A percentile compares a stretch with the other conserved stretches of the same genome.
These are phyloP conservation scores for Machimus rusticus DNA, from an alignment of 2,888 invertebrate species.

Conservation along the genomic window DNA sequence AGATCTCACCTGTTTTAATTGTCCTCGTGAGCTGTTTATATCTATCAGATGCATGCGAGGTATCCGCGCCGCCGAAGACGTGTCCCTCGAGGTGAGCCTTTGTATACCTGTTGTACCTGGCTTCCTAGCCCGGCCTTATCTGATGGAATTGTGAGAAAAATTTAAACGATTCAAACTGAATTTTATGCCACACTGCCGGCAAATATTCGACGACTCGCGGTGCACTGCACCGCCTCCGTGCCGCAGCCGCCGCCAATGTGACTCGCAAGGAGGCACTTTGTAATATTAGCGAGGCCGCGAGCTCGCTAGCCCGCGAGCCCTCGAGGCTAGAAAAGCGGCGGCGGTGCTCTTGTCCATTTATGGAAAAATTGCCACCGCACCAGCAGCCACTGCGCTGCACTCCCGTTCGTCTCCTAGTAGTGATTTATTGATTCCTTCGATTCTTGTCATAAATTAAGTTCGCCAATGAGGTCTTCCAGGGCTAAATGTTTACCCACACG, in stretches of 20 bases:
- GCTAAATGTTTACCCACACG: constrained; percentile 18
- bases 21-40: constrained; percentile 39
- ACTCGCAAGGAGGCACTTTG: not conserved
- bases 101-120: constrained; percentile 20
- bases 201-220: constrained; percentile 12
- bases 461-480: not conserved
- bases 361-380: constrained; percentile 35
- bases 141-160: constrained; percentile 39
- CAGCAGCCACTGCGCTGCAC: constrained; percentile 17
- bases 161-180: constrained; percentile 39
- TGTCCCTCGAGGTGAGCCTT: not conserved
- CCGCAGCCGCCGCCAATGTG: not conserved
- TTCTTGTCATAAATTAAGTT: constrained; percentile 40
- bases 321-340: not conserved
- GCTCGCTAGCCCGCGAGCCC: not conserved
- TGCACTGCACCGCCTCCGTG: not conserved
- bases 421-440: constrained; percentile 40
- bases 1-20: constrained; percentile 40
- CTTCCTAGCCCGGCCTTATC: constrained; percentile 20
- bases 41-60: constrained; percentile 38
- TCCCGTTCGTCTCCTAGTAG: constrained; percentile 18
- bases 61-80: not conserved
- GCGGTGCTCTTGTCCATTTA: constrained; percentile 27
- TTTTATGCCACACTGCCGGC: constrained; percentile 34
- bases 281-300: not conserved